Evolutionary conservation across 2,113 vertebrate genomes (phyloP).

Genomic region (Chrysemys picta): DNA sequence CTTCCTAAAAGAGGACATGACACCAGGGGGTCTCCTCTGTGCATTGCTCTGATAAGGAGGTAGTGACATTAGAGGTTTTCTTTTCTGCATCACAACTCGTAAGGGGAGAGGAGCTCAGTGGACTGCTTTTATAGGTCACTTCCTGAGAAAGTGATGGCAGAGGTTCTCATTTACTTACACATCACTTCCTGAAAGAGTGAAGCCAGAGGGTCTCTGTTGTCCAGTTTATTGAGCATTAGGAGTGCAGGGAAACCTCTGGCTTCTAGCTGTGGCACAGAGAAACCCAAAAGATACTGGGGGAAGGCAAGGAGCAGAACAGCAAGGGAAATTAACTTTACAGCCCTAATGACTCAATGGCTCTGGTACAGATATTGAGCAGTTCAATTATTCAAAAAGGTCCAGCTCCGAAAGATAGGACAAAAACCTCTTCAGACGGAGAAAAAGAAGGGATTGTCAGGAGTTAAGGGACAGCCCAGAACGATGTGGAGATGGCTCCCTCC

Average conservation of each 20-base stretch:
- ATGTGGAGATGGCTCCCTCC: not conserved
- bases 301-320: not conserved
- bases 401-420: conserved; percentile 16
- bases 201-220: not conserved
- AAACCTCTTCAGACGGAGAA: not conserved
- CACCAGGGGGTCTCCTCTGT: not conserved
- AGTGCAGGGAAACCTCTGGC: not conserved
- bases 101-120: conserved; percentile 10
- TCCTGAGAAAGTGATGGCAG: not conserved
- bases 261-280: conserved; percentile 2
- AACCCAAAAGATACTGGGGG: not conserved
- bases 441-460: not conserved
- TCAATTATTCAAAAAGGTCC: not conserved
- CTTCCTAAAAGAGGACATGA: conserved; percentile 16
- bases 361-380: not conserved
- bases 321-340: not conserved
- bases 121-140: not conserved
- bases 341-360: not conserved
- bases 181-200: not conserved
- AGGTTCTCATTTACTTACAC: not conserved
- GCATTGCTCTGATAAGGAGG: not conserved
- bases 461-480: not conserved
- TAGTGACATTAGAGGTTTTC: not conserved
- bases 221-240: not conserved
- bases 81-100: not conserved